Base-by-base conservation (phyloP, 1,140 invertebrate species). In the Andricus grossulariae region DNA sequence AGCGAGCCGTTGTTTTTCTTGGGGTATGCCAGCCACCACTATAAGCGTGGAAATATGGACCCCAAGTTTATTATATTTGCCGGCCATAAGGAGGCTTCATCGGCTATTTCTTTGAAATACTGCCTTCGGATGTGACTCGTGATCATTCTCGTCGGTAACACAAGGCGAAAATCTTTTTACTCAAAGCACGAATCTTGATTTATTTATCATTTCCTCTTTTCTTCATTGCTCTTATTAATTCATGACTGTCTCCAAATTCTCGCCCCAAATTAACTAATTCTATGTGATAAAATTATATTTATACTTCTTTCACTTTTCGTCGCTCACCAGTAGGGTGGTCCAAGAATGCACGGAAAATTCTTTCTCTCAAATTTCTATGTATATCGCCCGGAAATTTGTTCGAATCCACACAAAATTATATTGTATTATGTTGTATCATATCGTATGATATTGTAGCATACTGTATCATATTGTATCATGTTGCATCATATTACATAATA, bases 11-110 rank as follows among this genome's bases (percentile, higher is more conserved):
- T 88, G 83, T 87, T 88, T 88, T 88, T 85, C 86, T 90, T 87
- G 73, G 85, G 83, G 84, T 87, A 55, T 76, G 77, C 79, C 79
- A 82, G 75, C 79, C 83, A 81, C 80, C 75, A 87, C 85, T 84
- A 86, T 90, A 89, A 90, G 87, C 87, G 80, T 84, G 83, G 85
- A 90, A 90, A 91, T 89, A 90, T 88, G 87, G 85, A 90, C 87
- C 87, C 82, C 72, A 82, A 88, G 85, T 91, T 90, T 91, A 91
- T 91, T 91, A 91, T 91, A 91, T 91, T 89, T 90, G 84, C 86
- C 71, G 86, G 85, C 87, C 86, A 90, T 90, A 91, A 91, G 87
- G 84, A 90, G 84, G 84, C 87, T 89, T 86, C 88, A 89, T 89
- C 88, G 89, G 85, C 89, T 88, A 90, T 91, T 91, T 85, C 83